Percentiles rank a stretch among this genome's conserved stretches.
Conservation (phyloP, 2,888 invertebrate species). For the Hyposoter dolosus region DNA sequence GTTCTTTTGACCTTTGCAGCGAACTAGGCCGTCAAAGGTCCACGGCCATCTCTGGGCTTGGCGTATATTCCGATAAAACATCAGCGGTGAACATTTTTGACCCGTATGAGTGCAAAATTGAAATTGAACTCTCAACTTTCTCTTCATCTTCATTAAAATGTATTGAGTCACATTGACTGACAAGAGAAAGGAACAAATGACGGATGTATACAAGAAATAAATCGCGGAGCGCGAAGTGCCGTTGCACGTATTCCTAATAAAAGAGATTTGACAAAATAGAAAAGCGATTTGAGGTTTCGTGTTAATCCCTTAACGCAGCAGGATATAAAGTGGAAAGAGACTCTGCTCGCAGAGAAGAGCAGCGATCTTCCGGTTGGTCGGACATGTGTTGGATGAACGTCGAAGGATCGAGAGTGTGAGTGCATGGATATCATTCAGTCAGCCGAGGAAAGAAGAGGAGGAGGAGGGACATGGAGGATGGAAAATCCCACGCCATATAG, state of each 20-base stretch:
- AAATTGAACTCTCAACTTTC: not conserved
- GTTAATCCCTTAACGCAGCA: not conserved
- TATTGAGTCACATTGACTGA: not conserved
- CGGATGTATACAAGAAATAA: not conserved
- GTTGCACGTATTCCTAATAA: not conserved
- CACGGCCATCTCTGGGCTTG: conserved; percentile 19
- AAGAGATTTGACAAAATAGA: not conserved
- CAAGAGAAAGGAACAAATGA: not conserved
- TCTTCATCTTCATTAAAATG: not conserved
- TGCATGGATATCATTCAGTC: conserved; percentile 32
- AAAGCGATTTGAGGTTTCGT: not conserved
- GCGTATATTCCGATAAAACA: conserved; percentile 25
- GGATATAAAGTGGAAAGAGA: not conserved
- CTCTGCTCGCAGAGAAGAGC: conserved; percentile 12
- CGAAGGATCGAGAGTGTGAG: conserved; percentile 18
- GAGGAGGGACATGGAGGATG: not conserved
- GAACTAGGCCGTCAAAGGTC: conserved; percentile 20
- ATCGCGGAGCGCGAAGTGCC: not conserved
- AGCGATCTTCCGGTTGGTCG: conserved; percentile 37
- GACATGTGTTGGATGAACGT: conserved; percentile 37
- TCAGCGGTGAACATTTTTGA: conserved; percentile 14
- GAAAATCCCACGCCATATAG: conserved; percentile 26
- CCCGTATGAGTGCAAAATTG: conserved; percentile 1
- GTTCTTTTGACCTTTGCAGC: conserved; percentile 41
- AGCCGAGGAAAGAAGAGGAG: not conserved